A percentile compares a stretch with the other conserved stretches of the same genome.
phyloP scores from a whole-genome alignment of 2,113 vertebrate genomes.

The Etheostoma cragini region DNA sequence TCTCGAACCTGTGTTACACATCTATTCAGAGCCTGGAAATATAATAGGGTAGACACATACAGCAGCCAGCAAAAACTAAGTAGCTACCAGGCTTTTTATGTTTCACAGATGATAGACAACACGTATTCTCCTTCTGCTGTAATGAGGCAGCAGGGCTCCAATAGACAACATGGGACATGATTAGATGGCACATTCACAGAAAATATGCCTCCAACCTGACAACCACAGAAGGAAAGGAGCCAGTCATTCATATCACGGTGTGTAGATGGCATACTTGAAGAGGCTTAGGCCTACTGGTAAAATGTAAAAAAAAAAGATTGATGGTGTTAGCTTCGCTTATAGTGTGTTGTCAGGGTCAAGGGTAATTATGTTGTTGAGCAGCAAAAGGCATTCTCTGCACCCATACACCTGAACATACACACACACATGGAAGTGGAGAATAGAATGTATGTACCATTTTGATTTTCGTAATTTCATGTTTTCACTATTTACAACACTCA shows the following conservation, averaged over 20 bases:
- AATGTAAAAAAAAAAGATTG: background rate
- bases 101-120: slow-evolving; percentile 59
- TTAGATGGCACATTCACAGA: slow-evolving; percentile 48
- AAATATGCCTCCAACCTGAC: slow-evolving; percentile 45
- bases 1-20: slow-evolving; percentile 34
- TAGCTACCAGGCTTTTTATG: slow-evolving; percentile 52
- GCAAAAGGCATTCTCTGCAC: background rate
- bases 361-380: background rate
- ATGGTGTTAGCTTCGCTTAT: background rate
- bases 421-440: background rate
- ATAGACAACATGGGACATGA: slow-evolving; percentile 58
- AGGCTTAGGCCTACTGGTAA: background rate
- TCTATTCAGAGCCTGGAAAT: slow-evolving; percentile 50
- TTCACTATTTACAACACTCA: background rate
- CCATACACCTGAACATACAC: background rate
- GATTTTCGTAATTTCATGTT: background rate
- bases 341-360: slow-evolving; percentile 3
- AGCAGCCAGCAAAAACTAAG: slow-evolving; percentile 50
- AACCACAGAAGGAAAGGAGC: slow-evolving; percentile 32
- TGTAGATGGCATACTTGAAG: slow-evolving; percentile 1
- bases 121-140: slow-evolving; percentile 45
- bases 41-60: slow-evolving; percentile 49
- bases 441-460: too few relatives aligned
- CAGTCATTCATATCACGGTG: slow-evolving; percentile 21
- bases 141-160: slow-evolving; percentile 59